Percentiles rank a stretch among this genome's conserved stretches.
Conservation (phyloP, 2,888 invertebrate species). For the Odiellus spinosus region DNA sequence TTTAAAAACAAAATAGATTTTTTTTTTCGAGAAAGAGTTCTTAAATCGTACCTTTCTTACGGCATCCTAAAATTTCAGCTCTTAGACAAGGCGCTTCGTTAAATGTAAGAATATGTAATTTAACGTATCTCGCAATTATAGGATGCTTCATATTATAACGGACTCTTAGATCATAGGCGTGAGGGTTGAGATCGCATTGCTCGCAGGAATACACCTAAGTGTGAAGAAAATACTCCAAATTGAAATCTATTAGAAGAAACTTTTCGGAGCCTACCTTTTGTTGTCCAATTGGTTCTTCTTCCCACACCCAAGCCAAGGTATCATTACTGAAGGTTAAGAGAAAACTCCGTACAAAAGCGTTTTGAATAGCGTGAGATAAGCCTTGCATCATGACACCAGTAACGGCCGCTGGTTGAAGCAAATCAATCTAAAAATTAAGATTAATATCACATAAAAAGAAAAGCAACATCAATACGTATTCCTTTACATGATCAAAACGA, state of each 20-base stretch:
- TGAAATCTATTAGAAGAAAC: too few species aligned
- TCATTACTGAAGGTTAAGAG: constrained; percentile 21
- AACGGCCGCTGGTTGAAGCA: constrained; percentile 17
- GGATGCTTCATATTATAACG: constrained; percentile 21
- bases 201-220: constrained; percentile 20
- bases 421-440: constrained; percentile 16
- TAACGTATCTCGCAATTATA: constrained; percentile 19
- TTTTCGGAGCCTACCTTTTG: constrained; percentile 22
- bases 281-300: constrained; percentile 22
- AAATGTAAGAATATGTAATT: constrained; percentile 19
- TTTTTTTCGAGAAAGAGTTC: too few species aligned
- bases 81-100: constrained; percentile 20
- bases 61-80: constrained; percentile 22
- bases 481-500: too few species aligned
- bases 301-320: constrained; percentile 19
- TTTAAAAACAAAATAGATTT: too few species aligned
- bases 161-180: constrained; percentile 20
- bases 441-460: too few species aligned
- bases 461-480: too few species aligned
- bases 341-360: constrained; percentile 19
- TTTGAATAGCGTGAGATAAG: constrained; percentile 18
- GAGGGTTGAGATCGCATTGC: constrained; percentile 19
- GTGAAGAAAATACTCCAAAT: too few species aligned
- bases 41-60: constrained; percentile 21
- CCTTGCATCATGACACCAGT: constrained; percentile 22